Evolutionary conservation across 2,797 vertebrate genomes (phyloP).

Genomic region (Nannoperca obscura): DNA sequence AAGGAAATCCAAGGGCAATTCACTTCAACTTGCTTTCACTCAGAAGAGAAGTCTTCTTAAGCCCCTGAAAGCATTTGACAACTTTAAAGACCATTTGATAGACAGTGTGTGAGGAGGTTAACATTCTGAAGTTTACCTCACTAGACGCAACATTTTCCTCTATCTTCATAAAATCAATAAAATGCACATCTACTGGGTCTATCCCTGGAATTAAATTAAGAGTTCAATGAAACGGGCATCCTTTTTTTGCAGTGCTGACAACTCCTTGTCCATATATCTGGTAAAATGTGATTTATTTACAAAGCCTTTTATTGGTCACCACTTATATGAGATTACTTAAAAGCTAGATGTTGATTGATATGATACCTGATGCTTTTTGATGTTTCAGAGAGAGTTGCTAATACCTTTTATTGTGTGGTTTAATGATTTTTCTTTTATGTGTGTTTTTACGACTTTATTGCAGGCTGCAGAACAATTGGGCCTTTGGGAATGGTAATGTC

Average conservation of each 20-base stretch:
- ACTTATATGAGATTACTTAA: conserved; percentile 41
- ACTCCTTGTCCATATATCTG: conserved; percentile 52
- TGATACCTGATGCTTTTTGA: conserved; percentile 46
- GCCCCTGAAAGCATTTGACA: conserved; percentile 54
- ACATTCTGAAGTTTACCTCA: conserved; percentile 52
- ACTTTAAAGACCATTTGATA: conserved; percentile 62
- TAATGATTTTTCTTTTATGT: conserved; percentile 57
- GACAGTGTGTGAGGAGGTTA: conserved; percentile 50
- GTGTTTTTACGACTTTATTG: conserved; percentile 62
- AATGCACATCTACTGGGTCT: conserved; percentile 46
- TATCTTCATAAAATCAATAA: conserved; percentile 71
- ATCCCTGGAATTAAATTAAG: conserved; percentile 62
- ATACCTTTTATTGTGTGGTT: conserved; percentile 53
- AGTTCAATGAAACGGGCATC: conserved; percentile 55
- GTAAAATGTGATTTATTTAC: conserved; percentile 59
- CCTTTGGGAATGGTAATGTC: conserved; percentile 28
- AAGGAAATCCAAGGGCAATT: conserved; percentile 44
- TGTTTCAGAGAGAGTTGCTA: conserved; percentile 44
- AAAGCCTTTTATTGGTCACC: conserved; percentile 40
- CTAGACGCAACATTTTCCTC: conserved; percentile 43
- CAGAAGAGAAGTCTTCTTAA: conserved; percentile 30
- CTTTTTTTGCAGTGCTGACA: conserved; percentile 35
- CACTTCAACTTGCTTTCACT: conserved; percentile 36
- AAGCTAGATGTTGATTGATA: conserved; percentile 42
- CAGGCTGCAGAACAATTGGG: conserved; percentile 39